phyloP scores from a whole-genome alignment of 2,113 vertebrate species.

The Progne subis region DNA sequence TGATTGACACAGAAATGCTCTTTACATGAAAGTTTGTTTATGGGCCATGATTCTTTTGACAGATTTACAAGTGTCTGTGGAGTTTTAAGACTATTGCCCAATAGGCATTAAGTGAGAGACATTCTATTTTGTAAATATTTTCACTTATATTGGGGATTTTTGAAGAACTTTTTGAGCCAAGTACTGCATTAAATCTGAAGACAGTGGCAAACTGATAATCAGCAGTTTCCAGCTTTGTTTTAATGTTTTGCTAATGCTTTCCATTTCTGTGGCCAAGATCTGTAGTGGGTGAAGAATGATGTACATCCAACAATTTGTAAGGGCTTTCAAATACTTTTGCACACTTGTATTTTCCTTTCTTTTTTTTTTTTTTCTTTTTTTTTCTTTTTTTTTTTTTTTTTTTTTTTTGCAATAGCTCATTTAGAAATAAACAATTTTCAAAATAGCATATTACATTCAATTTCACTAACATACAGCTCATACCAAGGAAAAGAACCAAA shows the following conservation, averaged over 20 bases:
- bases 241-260: conserved; percentile 60
- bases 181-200: conserved; percentile 79
- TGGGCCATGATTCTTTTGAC: conserved; percentile 69
- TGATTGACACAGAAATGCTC: conserved; percentile 69
- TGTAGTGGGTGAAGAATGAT: conserved; percentile 50
- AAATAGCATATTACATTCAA: conserved; percentile 11
- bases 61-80: conserved; percentile 80
- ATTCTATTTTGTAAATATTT: conserved; percentile 80
- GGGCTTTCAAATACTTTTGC: conserved; percentile 55
- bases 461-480: background rate
- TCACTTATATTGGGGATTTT: conserved; percentile 76
- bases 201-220: conserved; percentile 76
- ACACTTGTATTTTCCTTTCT: background rate
- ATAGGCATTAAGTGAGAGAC: conserved; percentile 77
- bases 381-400: background rate
- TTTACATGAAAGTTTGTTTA: conserved; percentile 79
- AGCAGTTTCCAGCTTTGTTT: conserved; percentile 58
- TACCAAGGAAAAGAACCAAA: background rate
- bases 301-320: conserved; percentile 28
- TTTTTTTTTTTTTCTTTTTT: background rate
- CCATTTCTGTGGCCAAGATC: conserved; percentile 61
- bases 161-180: conserved; percentile 70
- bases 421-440: conserved; percentile 57
- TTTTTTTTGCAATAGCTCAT: conserved; percentile 26
- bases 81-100: conserved; percentile 79